phyloP scores from a whole-genome alignment of 2,113 vertebrate species.

The Todiramphus chloris region DNA sequence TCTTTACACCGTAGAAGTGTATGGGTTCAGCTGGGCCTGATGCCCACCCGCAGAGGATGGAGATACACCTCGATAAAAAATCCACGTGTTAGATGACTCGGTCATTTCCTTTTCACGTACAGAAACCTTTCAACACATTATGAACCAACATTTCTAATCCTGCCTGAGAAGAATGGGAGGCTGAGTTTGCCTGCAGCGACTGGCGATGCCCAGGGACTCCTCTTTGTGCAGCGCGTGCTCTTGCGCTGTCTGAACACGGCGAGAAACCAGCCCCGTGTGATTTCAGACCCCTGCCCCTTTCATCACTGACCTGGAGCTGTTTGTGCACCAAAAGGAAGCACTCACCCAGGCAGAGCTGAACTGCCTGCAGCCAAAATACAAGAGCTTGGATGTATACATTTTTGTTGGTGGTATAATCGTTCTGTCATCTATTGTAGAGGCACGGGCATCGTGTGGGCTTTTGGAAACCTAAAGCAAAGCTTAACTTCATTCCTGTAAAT shows the following conservation, averaged over 20 bases:
- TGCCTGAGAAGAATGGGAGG: not conserved
- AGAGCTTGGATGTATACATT: not conserved
- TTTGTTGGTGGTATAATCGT: slow-evolving; percentile 3
- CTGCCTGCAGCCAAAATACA: not conserved
- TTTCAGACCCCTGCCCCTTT: not conserved
- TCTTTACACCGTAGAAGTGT: not conserved
- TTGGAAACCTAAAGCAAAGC: slow-evolving; percentile 56
- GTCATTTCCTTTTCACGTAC: not conserved
- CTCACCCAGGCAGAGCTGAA: not conserved
- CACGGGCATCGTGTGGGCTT: slow-evolving; percentile 9
- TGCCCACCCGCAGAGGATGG: not conserved
- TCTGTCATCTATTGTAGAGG: slow-evolving; percentile 33
- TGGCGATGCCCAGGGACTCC: not conserved
- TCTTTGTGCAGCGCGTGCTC: not conserved
- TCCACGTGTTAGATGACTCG: not conserved
- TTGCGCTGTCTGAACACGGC: not conserved
- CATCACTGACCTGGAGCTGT: not conserved
- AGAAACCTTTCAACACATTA: not conserved
- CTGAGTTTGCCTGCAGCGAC: not conserved
- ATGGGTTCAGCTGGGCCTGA: not conserved
- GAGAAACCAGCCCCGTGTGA: not conserved
- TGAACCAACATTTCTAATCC: not conserved
- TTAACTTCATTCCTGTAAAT: slow-evolving; percentile 59
- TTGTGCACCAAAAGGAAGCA: slow-evolving; percentile 10
- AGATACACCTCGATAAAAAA: not conserved